Evolutionary conservation across 2,113 vertebrate genomes (phyloP), one percentile per base, ranked within the genome.

Genomic region (Dascyllus trimaculatus): DNA sequence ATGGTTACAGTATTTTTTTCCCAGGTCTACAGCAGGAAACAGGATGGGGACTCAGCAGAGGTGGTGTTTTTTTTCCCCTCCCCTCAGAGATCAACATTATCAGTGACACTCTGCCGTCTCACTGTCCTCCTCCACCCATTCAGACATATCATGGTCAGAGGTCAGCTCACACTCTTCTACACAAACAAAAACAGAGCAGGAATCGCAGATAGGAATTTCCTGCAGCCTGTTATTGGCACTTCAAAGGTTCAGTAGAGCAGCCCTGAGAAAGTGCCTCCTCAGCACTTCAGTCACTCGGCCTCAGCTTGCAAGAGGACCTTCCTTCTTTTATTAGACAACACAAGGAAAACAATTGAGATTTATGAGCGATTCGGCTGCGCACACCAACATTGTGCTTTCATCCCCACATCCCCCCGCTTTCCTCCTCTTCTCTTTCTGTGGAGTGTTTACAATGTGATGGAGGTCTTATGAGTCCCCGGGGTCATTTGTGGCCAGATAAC

Each of bases 41-140:
- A 78, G 91, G 91, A 92, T 89, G 80, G 73, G n/a, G 76, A 75
- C 61, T 91, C 75, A 81, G 88, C 77, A 54, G 66, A 68, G 21
- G 19, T 25, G 35, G 8, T 8, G 2, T 61, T 73, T 72, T 46
- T 25, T n/a, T 14, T 18, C 22, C 17, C 11, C 38, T 14, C 24
- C n/a, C 26, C 17, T 17, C 43, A n/a, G 77, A 79, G 77, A 82
- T 76, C 53, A 78, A 66, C 59, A 26, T 46, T 85, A 81, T 87
- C 84, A 26, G 64, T 83, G 78, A 85, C 85, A 71, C 59, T 46
- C 48, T 25, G 45, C 59, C 24, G 17, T 53, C 48, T n/a, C 48
- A 3, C 51, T 70, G 73, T 68, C 80, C 71, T 57, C 43, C 43
- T 78, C 51, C 15, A 68, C 24, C 75, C 52, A 21, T 53, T 78